A percentile compares a stretch with the other conserved stretches of the same genome.
Evolutionary conservation across 2,888 invertebrate species (phyloP).

Genomic region (Aphodius sticticus): DNA sequence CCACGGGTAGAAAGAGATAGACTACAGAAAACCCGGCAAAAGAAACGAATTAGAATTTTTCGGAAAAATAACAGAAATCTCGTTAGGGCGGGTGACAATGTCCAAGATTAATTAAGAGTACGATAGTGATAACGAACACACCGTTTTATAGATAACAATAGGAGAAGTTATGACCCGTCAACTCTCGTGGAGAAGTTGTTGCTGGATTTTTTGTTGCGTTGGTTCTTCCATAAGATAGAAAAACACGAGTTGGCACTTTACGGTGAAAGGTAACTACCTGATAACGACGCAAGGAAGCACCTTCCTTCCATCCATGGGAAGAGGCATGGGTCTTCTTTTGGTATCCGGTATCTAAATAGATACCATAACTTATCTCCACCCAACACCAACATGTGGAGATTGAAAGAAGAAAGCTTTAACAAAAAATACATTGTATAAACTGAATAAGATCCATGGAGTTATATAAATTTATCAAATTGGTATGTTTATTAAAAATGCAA

Average conservation of each 20-base stretch:
- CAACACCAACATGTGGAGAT: not conserved
- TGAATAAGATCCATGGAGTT: too few species aligned
- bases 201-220: conserved; percentile 27
- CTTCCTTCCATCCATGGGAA: conserved; percentile 17
- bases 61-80: conserved; percentile 11
- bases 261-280: conserved; percentile 33
- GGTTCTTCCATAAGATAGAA: conserved; percentile 33
- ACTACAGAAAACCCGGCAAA: conserved; percentile 8
- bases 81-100: conserved; percentile 19
- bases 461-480: too few species aligned
- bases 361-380: not conserved
- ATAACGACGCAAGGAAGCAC: conserved; percentile 7
- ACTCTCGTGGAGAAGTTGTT: conserved; percentile 28
- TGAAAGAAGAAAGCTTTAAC: not conserved
- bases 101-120: conserved; percentile 36
- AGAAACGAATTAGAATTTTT: conserved; percentile 7
- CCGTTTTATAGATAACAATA: conserved; percentile 32
- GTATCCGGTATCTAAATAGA: not conserved
- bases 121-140: conserved; percentile 31
- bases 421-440: not conserved
- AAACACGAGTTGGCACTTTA: conserved; percentile 40
- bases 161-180: conserved; percentile 36
- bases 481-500: too few species aligned
- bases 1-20: conserved; percentile 12
- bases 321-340: conserved; percentile 10